phyloP scores from a whole-genome alignment of 2,888 invertebrate genomes.

The Drosophila atripex region DNA sequence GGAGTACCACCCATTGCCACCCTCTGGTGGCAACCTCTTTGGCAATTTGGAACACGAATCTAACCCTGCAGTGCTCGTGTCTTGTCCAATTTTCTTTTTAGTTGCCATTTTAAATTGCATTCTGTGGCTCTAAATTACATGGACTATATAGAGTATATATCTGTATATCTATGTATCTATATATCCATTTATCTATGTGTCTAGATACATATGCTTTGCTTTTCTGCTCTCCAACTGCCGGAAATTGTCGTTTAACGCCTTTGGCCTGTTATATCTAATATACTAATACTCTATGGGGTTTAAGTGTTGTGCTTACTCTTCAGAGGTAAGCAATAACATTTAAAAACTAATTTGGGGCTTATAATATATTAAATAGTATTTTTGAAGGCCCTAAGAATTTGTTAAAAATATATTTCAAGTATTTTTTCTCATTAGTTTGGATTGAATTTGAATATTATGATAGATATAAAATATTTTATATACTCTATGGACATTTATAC shows the following conservation, averaged over 20 bases:
- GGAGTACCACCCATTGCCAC: not conserved
- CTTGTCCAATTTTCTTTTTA: constrained; percentile 5
- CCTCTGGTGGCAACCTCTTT: not conserved
- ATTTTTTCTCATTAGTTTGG: too few species aligned
- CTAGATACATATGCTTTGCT: not conserved
- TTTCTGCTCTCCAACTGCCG: constrained; percentile 21
- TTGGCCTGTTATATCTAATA: not conserved
- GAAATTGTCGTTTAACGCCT: constrained; percentile 44
- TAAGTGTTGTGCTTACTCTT: too few species aligned
- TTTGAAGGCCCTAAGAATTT: too few species aligned
- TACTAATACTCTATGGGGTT: not conserved
- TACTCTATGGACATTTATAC: too few species aligned
- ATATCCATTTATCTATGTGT: not conserved
- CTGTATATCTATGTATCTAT: not conserved
- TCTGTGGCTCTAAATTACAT: constrained; percentile 1
- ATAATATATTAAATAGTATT: too few species aligned
- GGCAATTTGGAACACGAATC: not conserved
- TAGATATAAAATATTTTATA: too few species aligned
- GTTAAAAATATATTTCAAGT: too few species aligned
- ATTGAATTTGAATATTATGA: too few species aligned
- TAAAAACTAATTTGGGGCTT: too few species aligned
- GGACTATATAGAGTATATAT: not conserved
- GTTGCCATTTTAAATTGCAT: constrained; percentile 13
- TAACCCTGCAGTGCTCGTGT: constrained; percentile 1
- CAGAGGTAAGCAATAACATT: too few species aligned